Percentiles rank a stretch among this genome's conserved stretches.
Evolutionary conservation across 2,888 invertebrate species (phyloP).

Genomic region (Cataglyphis cursor): DNA sequence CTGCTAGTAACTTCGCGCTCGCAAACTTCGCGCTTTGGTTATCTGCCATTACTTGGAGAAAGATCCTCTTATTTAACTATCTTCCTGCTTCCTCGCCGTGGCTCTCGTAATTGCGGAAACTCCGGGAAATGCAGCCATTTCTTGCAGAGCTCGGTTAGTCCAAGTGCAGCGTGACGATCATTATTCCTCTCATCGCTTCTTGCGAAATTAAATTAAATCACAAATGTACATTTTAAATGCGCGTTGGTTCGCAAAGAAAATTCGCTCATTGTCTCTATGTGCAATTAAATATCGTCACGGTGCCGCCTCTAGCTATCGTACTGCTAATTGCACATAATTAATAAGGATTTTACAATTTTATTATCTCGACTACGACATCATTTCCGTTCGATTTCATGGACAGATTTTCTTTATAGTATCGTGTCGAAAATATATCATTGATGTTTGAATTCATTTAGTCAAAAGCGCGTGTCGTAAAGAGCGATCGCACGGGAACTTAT

Average conservation of each 20-base stretch:
- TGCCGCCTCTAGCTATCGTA: not conserved
- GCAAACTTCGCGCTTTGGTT: slow-evolving; percentile 67
- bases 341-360: slow-evolving; percentile 8
- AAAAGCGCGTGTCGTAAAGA: slow-evolving; percentile 56
- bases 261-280: not conserved
- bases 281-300: slow-evolving; percentile 22
- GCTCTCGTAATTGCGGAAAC: slow-evolving; percentile 58
- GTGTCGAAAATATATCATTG: slow-evolving; percentile 12
- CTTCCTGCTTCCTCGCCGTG: slow-evolving; percentile 32
- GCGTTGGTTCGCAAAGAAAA: slow-evolving; percentile 14
- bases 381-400: slow-evolving; percentile 5
- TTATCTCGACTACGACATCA: slow-evolving; percentile 14
- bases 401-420: not conserved
- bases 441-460: slow-evolving; percentile 35
- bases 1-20: slow-evolving; percentile 56
- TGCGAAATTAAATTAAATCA: slow-evolving; percentile 32
- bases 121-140: slow-evolving; percentile 51
- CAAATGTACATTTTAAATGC: slow-evolving; percentile 37
- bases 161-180: slow-evolving; percentile 24
- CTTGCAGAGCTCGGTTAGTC: slow-evolving; percentile 1
- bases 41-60: slow-evolving; percentile 60
- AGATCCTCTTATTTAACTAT: slow-evolving; percentile 66
- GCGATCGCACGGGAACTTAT: slow-evolving; percentile 38
- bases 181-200: slow-evolving; percentile 33
- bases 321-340: slow-evolving; percentile 30